phyloP scores from a whole-genome alignment of 2,888 invertebrate genomes.

The Rhamnusium bicolor region DNA sequence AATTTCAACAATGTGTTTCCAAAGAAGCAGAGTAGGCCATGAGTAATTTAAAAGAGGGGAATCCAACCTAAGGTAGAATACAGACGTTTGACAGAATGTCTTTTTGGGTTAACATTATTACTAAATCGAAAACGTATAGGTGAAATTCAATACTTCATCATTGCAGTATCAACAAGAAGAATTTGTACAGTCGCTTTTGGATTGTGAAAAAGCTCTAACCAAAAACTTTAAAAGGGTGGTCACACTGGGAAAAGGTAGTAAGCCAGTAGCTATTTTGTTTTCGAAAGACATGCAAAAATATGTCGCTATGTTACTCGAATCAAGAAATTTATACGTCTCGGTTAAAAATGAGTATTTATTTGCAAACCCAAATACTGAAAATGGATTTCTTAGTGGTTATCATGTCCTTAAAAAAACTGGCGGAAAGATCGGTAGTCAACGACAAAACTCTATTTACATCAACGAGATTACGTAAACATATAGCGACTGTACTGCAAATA shows the following conservation, averaged over 20 bases:
- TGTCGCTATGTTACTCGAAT: background rate
- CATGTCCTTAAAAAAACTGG: background rate
- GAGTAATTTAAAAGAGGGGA: conserved; percentile 7
- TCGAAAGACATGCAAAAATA: background rate
- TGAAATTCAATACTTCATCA: background rate
- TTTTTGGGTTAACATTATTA: background rate
- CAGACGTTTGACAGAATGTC: background rate
- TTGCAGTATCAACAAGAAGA: background rate
- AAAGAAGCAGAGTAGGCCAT: conserved; percentile 16
- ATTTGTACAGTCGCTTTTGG: no score
- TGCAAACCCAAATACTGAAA: background rate
- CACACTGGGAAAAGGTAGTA: no score
- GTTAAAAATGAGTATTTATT: background rate
- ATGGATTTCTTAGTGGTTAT: background rate
- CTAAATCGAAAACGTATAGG: background rate
- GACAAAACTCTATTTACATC: background rate
- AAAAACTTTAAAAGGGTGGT: no score
- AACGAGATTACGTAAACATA: background rate
- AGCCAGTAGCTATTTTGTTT: background rate
- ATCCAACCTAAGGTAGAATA: background rate
- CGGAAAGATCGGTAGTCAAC: background rate
- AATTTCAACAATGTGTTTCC: conserved; percentile 21
- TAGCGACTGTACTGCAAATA: background rate
- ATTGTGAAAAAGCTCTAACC: no score
- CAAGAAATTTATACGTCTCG: background rate